Evolutionary conservation across 2,113 vertebrate species (phyloP), one percentile per base, ranked within the genome.

Genomic region (Menidia beryllina): DNA sequence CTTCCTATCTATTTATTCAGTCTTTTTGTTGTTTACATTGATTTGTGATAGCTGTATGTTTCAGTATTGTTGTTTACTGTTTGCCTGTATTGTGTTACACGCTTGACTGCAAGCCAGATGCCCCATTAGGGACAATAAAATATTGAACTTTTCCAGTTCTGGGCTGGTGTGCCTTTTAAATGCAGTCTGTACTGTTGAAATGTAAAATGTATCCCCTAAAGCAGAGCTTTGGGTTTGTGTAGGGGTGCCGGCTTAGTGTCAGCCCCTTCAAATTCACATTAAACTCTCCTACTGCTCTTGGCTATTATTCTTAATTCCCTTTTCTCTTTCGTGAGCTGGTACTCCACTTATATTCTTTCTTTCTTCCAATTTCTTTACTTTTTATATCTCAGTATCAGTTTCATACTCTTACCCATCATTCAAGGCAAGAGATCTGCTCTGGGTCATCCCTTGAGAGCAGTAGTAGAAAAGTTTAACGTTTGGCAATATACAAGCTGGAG

Each of bases 111-210:
- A 54, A 80, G 83, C 85, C 83, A 85, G 86, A 75, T 75, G 55
- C 75, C 79, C 75, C 88, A 90, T 89, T 87, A 85, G 75, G 68
- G 59, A 72, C 75, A 77, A 66, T 86, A 60, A 83, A 81, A 85
- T 85, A 77, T 80, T 77, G 79, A 78, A 70, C 68, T 63, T 76
- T 81, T 80, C 74, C 77, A 79, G 55, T 54, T 68, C 60, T 47
- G 66, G 54, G 63, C 74, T 71, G 50, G 49, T 82, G 65, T 43
- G 67, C 45, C 81, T 84, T 79, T 82, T 65, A 77, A 75, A 78
- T 60, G 45, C 55, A 69, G 67, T 62, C 47, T 7, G 38, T 58
- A 45, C 75, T 75, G 50, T 67, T 72, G 61, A 15, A 25, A 67
- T 69, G 66, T 72, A 75, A 70, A 81, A 79, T 59, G 25, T 13